A percentile compares a stretch with the other conserved stretches of the same genome.
phyloP scores from a whole-genome alignment of 2,797 vertebrate species.

The Amblyraja radiata region DNA sequence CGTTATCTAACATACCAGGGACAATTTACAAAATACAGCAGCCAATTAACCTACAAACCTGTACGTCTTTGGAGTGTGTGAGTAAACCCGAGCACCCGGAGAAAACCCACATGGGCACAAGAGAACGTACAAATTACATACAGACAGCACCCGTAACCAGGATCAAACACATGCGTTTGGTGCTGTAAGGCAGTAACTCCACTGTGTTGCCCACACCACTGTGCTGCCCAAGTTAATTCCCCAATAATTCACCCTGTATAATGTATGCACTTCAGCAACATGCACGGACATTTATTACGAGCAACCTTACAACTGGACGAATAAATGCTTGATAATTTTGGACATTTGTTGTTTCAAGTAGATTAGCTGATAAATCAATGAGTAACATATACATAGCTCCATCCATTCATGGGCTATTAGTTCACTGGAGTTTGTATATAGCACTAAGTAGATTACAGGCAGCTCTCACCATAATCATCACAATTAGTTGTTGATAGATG shows the following conservation, averaged over 20 bases:
- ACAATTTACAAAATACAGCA: too few species aligned
- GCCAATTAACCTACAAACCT: too few species aligned
- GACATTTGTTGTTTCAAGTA: not conserved
- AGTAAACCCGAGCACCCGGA: too few species aligned
- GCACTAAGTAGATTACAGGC: not conserved
- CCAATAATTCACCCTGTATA: not conserved
- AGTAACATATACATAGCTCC: not conserved
- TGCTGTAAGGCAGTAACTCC: too few species aligned
- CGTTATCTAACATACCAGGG: too few species aligned
- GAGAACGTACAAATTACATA: too few species aligned
- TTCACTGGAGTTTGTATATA: not conserved
- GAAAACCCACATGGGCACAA: too few species aligned
- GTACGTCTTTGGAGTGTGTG: too few species aligned
- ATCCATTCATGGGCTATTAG: not conserved
- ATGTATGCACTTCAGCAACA: not conserved
- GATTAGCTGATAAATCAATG: not conserved
- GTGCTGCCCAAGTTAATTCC: not conserved
- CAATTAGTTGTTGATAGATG: too few species aligned
- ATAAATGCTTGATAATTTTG: not conserved
- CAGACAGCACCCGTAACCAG: too few species aligned
- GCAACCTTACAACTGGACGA: not conserved
- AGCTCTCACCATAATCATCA: not conserved
- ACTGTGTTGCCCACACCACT: too few species aligned
- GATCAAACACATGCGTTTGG: too few species aligned
- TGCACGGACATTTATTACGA: not conserved